phyloP scores from a whole-genome alignment of 2,797 vertebrate genomes.

The Arctocebus calabarensis region DNA sequence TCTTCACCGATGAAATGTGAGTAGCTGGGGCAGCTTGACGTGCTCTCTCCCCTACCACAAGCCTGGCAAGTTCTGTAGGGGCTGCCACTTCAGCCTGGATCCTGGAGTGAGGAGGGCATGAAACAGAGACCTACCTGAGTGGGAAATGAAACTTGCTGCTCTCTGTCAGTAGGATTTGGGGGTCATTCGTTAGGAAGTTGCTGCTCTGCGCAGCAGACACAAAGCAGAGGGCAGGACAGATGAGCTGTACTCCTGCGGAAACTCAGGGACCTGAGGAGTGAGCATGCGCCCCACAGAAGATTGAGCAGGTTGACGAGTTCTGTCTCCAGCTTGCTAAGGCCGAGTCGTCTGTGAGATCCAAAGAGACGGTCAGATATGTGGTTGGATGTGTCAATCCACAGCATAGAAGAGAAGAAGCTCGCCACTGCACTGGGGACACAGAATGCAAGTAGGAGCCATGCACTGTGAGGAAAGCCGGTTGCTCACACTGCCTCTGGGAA shows the following conservation, averaged over 20 bases:
- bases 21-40: neutral
- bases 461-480: neutral
- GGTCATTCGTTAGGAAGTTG: neutral
- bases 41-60: neutral
- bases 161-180: neutral
- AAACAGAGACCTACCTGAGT: neutral
- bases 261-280: neutral
- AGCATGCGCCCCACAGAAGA: neutral
- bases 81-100: neutral
- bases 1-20: neutral
- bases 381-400: neutral
- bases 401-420: neutral
- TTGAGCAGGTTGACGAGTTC: neutral
- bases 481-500: neutral
- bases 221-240: neutral
- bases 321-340: neutral
- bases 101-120: neutral
- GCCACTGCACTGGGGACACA: neutral
- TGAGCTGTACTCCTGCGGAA: neutral
- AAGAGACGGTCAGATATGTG: neutral
- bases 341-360: neutral
- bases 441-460: neutral
- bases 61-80: neutral
- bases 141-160: neutral
- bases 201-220: neutral